Conservation (phyloP, 2,888 invertebrate genomes). For the Hipparchia semele region DNA sequence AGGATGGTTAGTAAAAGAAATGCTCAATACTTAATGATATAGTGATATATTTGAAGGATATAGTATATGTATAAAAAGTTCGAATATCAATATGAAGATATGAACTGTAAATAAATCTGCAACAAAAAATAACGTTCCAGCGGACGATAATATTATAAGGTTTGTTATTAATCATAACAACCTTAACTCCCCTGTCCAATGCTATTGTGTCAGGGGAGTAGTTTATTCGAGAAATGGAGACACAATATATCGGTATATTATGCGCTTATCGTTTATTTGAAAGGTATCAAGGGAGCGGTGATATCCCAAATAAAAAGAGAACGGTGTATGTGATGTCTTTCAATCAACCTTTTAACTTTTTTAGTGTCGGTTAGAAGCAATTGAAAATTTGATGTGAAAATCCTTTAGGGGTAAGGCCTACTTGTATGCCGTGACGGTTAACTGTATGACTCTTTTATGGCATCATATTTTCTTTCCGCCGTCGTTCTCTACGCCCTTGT, state of each 20-base stretch:
- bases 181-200: neutral
- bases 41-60: no score
- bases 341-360: neutral
- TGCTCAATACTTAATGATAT: no score
- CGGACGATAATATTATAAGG: neutral
- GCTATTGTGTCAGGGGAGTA: conserved; percentile 9
- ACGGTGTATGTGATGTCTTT: neutral
- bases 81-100: neutral
- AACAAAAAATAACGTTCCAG: neutral
- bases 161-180: conserved; percentile 18
- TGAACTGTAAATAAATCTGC: neutral
- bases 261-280: neutral
- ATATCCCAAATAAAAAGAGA: neutral
- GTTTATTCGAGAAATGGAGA: conserved; percentile 8
- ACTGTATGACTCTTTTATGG: no score
- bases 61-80: no score
- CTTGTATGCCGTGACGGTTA: no score
- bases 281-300: neutral
- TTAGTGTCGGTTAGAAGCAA: neutral
- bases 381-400: no score
- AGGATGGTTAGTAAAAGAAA: no score
- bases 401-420: no score
- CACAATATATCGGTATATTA: neutral
- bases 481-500: no score
- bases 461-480: no score